phyloP scores from a whole-genome alignment of 2,113 vertebrate species.

The Phyllostomus discolor region DNA sequence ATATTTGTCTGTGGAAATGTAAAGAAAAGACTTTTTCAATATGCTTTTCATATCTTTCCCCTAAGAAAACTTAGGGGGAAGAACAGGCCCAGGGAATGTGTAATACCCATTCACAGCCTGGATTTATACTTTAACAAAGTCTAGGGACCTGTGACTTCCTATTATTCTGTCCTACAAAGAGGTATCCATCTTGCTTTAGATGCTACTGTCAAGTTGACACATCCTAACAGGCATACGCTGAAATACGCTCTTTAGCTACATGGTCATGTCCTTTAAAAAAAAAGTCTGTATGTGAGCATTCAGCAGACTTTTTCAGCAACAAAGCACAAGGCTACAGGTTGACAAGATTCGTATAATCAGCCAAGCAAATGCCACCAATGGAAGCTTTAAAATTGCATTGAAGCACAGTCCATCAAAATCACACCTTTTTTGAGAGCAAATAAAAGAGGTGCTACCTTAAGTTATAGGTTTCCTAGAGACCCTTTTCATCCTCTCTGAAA shows the following conservation, averaged over 20 bases:
- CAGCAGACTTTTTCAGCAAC: neutral
- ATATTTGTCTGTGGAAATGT: neutral
- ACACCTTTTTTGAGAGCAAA: slow-evolving; percentile 38
- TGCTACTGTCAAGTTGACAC: neutral
- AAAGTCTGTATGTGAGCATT: neutral
- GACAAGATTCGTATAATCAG: slow-evolving; percentile 28
- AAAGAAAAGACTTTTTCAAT: neutral
- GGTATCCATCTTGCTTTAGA: neutral
- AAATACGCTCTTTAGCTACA: neutral
- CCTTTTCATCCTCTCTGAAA: neutral
- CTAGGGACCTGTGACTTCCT: neutral
- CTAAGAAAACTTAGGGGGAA: neutral
- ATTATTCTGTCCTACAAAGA: neutral
- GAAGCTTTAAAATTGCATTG: slow-evolving; percentile 36
- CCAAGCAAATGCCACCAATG: slow-evolving; percentile 9
- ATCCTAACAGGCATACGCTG: neutral
- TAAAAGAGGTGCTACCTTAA: slow-evolving; percentile 20
- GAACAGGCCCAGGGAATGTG: neutral
- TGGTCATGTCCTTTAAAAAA: neutral
- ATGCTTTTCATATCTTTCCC: neutral
- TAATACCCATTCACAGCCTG: neutral
- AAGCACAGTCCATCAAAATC: slow-evolving; percentile 26
- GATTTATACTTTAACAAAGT: neutral
- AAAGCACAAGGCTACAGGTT: neutral
- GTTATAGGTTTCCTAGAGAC: slow-evolving; percentile 18